Percentiles rank a stretch among this genome's conserved stretches.
These are phyloP conservation scores for Yoshiicerus persimilis DNA, from an alignment of 1,140 invertebrate species.

Conservation along the genomic window DNA sequence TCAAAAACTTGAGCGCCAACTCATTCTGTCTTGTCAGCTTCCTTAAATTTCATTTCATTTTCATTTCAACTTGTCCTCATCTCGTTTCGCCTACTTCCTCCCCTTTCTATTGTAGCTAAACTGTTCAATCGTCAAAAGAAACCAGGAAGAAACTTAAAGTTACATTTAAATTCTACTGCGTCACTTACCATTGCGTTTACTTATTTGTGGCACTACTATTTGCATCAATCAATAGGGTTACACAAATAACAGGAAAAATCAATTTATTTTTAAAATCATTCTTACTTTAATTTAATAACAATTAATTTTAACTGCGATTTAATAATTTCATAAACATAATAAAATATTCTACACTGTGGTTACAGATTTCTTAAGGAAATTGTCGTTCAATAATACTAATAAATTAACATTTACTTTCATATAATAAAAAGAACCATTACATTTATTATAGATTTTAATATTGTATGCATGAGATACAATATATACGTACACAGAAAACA, in stretches of 20 bases:
- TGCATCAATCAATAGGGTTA: not conserved
- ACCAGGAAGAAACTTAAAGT: not conserved
- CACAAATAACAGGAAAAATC: no score
- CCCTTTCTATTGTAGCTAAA: not conserved
- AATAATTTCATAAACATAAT: no score
- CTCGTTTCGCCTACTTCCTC: not conserved
- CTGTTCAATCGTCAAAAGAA: not conserved
- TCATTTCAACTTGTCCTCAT: conserved; percentile 3
- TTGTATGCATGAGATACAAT: not conserved
- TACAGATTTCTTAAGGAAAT: no score
- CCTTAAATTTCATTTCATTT: conserved; percentile 12
- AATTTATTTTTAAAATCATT: no score
- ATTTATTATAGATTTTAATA: no score
- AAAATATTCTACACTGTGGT: no score
- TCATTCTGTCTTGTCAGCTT: conserved; percentile 1
- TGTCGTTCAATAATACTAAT: no score
- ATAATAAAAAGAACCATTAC: no score
- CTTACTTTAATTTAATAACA: no score
- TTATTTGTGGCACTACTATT: not conserved
- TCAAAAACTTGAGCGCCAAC: not conserved
- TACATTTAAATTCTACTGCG: not conserved
- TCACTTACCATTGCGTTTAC: not conserved
- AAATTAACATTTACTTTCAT: no score
- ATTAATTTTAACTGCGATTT: no score
- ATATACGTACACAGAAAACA: not conserved